phyloP scores from a whole-genome alignment of 2,113 vertebrate species.

The Equus quagga region DNA sequence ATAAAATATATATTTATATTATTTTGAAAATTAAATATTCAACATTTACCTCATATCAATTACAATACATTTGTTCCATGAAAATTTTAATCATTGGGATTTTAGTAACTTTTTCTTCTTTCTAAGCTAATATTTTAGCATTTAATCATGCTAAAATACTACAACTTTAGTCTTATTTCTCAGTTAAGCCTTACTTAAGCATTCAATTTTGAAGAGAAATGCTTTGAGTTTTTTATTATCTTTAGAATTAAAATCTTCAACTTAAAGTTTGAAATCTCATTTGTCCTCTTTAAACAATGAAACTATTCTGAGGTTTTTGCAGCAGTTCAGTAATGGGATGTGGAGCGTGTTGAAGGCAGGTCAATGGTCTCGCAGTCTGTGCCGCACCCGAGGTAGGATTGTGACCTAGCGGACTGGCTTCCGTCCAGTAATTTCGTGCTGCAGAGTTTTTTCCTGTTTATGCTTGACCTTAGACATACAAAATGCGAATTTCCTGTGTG shows the following conservation, averaged over 20 bases:
- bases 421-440: background rate
- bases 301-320: background rate
- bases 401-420: background rate
- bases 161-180: background rate
- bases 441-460: background rate
- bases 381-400: background rate
- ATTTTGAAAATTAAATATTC: background rate
- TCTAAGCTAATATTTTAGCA: background rate
- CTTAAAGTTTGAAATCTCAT: constrained; percentile 9
- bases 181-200: background rate
- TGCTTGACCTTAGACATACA: background rate
- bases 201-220: constrained; percentile 44
- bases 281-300: background rate
- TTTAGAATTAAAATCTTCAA: constrained; percentile 27
- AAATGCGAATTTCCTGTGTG: background rate
- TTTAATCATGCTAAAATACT: background rate
- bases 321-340: background rate
- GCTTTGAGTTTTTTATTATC: background rate
- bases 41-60: background rate
- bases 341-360: background rate
- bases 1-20: background rate
- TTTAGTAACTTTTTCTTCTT: constrained; percentile 29
- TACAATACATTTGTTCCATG: background rate
- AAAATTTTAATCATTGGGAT: background rate
- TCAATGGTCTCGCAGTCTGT: background rate